Conservation (phyloP, 2,888 invertebrate species). For the Geophilus truncorum region DNA sequence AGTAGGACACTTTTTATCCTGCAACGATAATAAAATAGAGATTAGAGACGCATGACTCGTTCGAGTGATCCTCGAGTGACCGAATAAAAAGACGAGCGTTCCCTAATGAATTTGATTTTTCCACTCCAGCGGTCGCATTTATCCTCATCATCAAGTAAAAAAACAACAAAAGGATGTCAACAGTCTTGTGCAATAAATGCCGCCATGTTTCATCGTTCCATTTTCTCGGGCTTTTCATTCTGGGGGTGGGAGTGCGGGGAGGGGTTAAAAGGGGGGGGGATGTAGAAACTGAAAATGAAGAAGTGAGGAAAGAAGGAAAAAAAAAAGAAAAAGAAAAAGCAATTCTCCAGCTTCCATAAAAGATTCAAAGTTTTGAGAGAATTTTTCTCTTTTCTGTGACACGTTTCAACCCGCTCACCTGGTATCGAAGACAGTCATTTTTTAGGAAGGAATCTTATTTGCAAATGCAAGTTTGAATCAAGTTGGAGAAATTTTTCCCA, state of each 20-base stretch:
- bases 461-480: slow-evolving; percentile 54
- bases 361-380: not conserved
- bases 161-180: not conserved
- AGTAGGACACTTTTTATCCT: slow-evolving; percentile 61
- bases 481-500: not conserved
- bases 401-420: not conserved
- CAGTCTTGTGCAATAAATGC: not conserved
- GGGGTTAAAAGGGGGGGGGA: not conserved
- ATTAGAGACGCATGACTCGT: not conserved
- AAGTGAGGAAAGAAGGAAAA: slow-evolving; percentile 52
- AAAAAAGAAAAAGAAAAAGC: slow-evolving; percentile 36
- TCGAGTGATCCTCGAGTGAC: not conserved
- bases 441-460: slow-evolving; percentile 53
- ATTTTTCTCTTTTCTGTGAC: not conserved
- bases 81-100: slow-evolving; percentile 1
- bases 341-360: slow-evolving; percentile 31
- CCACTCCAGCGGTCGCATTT: slow-evolving; percentile 47
- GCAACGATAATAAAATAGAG: slow-evolving; percentile 31
- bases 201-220: not conserved
- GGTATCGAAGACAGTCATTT: not conserved
- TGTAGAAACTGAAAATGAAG: too few species aligned
- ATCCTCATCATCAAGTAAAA: not conserved
- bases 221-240: not conserved
- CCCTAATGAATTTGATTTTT: slow-evolving; percentile 61
- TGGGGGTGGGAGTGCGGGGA: not conserved